Conservation (phyloP, 2,888 invertebrate species). For the Spisula subtruncata region DNA sequence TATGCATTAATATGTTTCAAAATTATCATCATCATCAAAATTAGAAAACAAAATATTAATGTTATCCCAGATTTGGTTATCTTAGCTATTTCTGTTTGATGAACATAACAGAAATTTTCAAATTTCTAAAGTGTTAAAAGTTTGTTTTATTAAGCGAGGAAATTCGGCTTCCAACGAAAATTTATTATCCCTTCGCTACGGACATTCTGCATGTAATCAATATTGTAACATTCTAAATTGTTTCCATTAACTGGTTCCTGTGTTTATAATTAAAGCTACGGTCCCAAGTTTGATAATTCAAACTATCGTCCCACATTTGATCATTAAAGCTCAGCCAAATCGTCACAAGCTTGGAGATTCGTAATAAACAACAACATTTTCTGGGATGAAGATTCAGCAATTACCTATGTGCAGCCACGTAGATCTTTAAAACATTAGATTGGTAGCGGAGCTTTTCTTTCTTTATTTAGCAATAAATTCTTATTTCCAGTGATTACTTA, state of each 20-base stretch:
- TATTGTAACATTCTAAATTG: neutral
- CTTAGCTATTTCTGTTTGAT: too few species aligned
- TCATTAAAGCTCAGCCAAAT: too few species aligned
- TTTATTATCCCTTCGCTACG: neutral
- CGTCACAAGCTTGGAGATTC: neutral
- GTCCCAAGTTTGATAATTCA: neutral
- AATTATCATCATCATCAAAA: too few species aligned
- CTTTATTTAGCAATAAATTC: neutral
- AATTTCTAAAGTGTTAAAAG: too few species aligned
- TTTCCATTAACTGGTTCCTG: neutral
- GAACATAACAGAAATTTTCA: too few species aligned
- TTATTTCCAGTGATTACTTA: neutral
- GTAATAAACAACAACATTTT: neutral
- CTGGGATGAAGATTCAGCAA: neutral
- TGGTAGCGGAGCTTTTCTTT: neutral
- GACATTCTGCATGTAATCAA: neutral
- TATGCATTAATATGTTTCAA: too few species aligned
- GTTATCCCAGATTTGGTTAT: too few species aligned
- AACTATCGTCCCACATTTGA: too few species aligned
- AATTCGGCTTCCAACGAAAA: too few species aligned
- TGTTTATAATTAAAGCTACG: neutral
- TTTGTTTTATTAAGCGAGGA: too few species aligned
- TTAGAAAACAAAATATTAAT: too few species aligned
- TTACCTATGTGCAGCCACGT: constrained; percentile 6
- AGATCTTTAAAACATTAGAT: neutral